phyloP scores from a whole-genome alignment of 2,797 vertebrate species.

The Heliangelus exortis region DNA sequence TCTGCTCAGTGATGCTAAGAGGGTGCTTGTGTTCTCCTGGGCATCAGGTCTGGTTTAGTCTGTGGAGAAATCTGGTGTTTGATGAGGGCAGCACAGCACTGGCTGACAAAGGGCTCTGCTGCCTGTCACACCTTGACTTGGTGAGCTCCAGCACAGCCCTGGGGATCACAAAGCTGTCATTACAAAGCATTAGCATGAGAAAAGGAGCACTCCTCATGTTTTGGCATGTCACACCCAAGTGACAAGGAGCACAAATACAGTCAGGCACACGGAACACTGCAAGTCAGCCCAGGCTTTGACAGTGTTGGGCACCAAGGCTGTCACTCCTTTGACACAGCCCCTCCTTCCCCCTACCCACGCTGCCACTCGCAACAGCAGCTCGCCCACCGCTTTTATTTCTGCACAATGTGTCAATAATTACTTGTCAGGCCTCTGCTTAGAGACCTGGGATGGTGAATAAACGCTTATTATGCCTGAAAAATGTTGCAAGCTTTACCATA shows the following conservation, averaged over 20 bases:
- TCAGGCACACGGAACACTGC: constrained; percentile 72
- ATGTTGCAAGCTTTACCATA: constrained; percentile 61
- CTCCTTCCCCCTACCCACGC: constrained; percentile 76
- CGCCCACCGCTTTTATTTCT: constrained; percentile 76
- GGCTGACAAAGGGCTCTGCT: constrained; percentile 42
- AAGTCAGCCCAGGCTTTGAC: constrained; percentile 75
- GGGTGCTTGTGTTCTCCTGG: background rate
- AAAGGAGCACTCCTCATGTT: constrained; percentile 77
- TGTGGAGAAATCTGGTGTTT: background rate
- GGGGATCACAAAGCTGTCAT: constrained; percentile 76
- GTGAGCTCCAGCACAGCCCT: constrained; percentile 40
- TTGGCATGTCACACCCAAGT: constrained; percentile 79
- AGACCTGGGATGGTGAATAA: constrained; percentile 71
- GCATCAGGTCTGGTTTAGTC: background rate
- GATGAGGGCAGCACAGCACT: background rate
- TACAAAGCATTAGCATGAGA: constrained; percentile 80
- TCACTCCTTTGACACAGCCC: constrained; percentile 76
- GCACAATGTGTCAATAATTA: constrained; percentile 80
- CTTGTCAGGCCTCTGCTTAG: constrained; percentile 78
- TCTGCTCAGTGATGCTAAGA: background rate
- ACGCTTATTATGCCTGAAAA: constrained; percentile 74
- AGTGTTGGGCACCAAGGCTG: constrained; percentile 82
- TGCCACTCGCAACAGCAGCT: constrained; percentile 78
- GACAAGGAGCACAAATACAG: constrained; percentile 82
- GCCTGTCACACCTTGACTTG: constrained; percentile 80